A percentile compares a stretch with the other conserved stretches of the same genome.
phyloP scores from a whole-genome alignment of 2,113 vertebrate species.

The Polyodon spathula region DNA sequence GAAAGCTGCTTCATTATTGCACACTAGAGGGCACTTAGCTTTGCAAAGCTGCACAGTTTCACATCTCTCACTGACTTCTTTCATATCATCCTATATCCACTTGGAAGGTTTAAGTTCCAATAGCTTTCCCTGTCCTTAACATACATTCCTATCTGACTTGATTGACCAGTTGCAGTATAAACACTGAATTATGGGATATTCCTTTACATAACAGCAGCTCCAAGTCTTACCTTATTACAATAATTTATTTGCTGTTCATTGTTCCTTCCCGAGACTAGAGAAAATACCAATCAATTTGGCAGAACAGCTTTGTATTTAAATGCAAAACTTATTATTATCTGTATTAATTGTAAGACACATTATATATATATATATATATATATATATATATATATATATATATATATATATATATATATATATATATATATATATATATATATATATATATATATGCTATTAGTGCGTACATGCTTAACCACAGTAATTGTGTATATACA shows the following conservation, averaged over 20 bases:
- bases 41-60: slow-evolving; percentile 20
- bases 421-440: too few species aligned
- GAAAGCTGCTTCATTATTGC: slow-evolving; percentile 43
- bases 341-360: neutral
- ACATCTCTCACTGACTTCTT: neutral
- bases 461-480: neutral
- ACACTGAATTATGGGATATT: neutral
- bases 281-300: neutral
- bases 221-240: neutral
- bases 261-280: neutral
- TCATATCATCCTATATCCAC: neutral
- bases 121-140: neutral
- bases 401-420: too few species aligned
- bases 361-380: too few species aligned
- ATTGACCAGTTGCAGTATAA: neutral
- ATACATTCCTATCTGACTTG: neutral
- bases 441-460: too few species aligned
- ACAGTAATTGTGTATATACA: neutral
- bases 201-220: neutral
- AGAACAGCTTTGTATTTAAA: neutral
- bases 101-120: neutral
- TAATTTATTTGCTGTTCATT: neutral
- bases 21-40: slow-evolving; percentile 87
- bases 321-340: too few species aligned
- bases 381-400: too few species aligned